Base-by-base conservation (phyloP, 1,140 invertebrate species). In the Rhizoglyphus robini region DNA sequence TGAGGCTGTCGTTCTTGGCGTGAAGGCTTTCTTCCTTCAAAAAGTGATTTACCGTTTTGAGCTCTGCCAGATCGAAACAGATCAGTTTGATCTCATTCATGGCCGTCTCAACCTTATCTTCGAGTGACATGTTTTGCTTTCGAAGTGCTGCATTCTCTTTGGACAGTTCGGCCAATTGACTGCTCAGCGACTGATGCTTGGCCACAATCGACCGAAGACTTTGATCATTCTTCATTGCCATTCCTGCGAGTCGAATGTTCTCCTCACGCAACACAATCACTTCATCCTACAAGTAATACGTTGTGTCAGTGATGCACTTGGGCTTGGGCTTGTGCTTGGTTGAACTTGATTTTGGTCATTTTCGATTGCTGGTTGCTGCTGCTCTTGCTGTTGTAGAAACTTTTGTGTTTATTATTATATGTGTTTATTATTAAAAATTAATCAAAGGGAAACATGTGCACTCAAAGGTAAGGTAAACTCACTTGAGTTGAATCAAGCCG, bases 1-100 rank as follows among this genome's bases (percentile, higher is more conserved):
- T n/a, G n/a, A n/a, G n/a, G n/a, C n/a, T n/a, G n/a, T n/a, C n/a
- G n/a, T n/a, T n/a, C n/a, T n/a, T n/a, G n/a, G n/a, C n/a, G n/a
- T n/a, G n/a, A n/a, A n/a, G n/a, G n/a, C n/a, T n/a, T n/a, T n/a
- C n/a, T n/a, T n/a, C n/a, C n/a, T n/a, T n/a, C n/a, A n/a, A n/a
- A n/a, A n/a, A n/a, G n/a, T n/a, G n/a, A n/a, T n/a, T n/a, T n/a
- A n/a, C n/a, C n/a, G n/a, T 15, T 46, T 46, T 46, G 3, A 46
- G 23, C 23, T 46, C 15, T 46, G 18, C 41, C 18, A 46, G 23
- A 46, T 46, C 41, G 23, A n/a, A 15, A 8, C 23, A 46, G 8
- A 46, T 46, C 23, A 46, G n/a, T 58, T 58, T 58, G n/a, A 58
- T 58, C 29, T 58, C 54, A 18, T 58, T 58, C 31, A 58, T 34